These are phyloP conservation scores for Eremophila alpestris DNA, from an alignment of 2,797 vertebrate species.

Conservation along the genomic window DNA sequence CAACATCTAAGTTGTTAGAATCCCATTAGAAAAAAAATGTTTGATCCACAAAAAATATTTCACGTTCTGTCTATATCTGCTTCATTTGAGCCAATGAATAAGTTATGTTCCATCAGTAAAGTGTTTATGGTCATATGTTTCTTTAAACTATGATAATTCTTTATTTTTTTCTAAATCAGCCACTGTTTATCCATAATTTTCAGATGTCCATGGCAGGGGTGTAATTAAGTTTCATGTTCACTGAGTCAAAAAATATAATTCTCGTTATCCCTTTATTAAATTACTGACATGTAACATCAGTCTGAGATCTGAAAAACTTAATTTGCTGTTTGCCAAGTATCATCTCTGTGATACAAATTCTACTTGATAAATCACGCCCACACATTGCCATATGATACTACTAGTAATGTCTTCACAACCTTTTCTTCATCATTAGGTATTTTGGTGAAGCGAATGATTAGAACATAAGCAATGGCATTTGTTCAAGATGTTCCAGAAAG, in stretches of 20 bases:
- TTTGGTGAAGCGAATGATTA: neutral
- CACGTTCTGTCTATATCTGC: neutral
- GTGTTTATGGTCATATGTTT: neutral
- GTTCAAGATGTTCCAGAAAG: neutral
- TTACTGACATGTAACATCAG: neutral
- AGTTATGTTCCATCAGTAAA: neutral
- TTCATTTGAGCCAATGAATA: neutral
- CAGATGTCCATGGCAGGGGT: neutral
- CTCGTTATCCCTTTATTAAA: neutral
- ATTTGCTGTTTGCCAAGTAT: neutral
- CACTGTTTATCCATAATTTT: neutral
- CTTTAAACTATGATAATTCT: neutral
- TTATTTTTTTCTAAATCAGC: neutral
- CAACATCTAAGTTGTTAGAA: neutral
- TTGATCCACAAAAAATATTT: neutral
- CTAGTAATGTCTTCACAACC: neutral
- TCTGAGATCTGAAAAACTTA: neutral
- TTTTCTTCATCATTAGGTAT: neutral
- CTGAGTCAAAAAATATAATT: neutral
- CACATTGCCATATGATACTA: neutral
- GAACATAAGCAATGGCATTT: constrained; percentile 16
- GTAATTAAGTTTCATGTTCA: neutral
- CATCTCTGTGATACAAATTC: neutral
- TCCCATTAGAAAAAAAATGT: neutral
- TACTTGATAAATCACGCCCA: neutral